These are phyloP conservation scores for Typhlomys cinereus DNA, from an alignment of 2,113 vertebrate species.

Conservation along the genomic window DNA sequence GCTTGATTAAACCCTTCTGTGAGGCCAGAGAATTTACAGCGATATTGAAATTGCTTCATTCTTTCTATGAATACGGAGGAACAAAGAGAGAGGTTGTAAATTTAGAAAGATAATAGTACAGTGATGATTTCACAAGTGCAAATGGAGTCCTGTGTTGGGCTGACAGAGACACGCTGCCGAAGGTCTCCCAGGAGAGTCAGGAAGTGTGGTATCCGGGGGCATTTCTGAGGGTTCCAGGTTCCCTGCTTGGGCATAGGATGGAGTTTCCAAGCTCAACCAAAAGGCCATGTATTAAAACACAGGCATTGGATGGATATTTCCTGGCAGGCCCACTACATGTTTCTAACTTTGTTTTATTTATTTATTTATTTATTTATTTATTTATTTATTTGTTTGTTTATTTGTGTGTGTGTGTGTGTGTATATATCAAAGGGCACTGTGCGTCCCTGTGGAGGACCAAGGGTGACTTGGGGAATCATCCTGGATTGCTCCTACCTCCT, in stretches of 20 bases:
- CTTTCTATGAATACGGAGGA: neutral
- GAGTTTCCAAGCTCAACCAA: neutral
- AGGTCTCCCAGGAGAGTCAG: neutral
- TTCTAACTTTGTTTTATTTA: accelerated
- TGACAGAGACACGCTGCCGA: accelerated
- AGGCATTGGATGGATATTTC: no score
- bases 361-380: no score
- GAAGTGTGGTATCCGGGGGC: accelerated
- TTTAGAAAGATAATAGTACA: neutral
- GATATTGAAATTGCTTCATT: neutral
- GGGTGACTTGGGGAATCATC: no score
- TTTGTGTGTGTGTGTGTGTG: no score
- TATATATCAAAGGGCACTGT: no score
- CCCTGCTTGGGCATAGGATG: neutral
- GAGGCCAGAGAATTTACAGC: slow-evolving; percentile 27
- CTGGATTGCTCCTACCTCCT: no score
- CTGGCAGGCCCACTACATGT: accelerated
- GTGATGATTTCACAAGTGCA: neutral
- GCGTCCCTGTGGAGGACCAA: no score
- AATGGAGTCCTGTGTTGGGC: accelerated
- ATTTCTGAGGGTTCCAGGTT: neutral
- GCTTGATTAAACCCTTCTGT: neutral
- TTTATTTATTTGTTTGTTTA: no score
- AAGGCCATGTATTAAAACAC: accelerated
- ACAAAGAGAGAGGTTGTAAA: neutral